Evolutionary conservation across 2,888 invertebrate species (phyloP).

Genomic region (Hylaea fasciaria): DNA sequence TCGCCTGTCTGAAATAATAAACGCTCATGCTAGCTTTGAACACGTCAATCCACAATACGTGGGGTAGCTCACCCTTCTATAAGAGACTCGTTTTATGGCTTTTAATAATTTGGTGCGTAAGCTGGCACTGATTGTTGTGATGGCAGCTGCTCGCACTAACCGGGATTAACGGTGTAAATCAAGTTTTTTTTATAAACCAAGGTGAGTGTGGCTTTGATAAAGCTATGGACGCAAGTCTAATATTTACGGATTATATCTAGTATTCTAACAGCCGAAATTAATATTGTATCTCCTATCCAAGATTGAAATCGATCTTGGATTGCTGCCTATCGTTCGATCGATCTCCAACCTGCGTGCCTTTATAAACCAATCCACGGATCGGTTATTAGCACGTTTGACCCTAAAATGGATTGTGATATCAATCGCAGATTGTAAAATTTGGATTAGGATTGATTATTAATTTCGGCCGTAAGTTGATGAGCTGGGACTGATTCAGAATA

Average conservation of each 20-base stretch:
- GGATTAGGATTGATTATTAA: too few species aligned
- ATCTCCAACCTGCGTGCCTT: too few species aligned
- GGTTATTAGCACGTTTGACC: too few species aligned
- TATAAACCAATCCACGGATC: too few species aligned
- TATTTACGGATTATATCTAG: slow-evolving; percentile 42
- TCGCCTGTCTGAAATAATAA: slow-evolving; percentile 76
- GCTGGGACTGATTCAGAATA: too few species aligned
- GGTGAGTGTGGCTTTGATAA: slow-evolving; percentile 61
- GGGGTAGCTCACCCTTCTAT: slow-evolving; percentile 80
- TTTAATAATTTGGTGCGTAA: slow-evolving; percentile 82
- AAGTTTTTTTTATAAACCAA: slow-evolving; percentile 53
- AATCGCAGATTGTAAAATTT: too few species aligned
- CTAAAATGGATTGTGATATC: too few species aligned
- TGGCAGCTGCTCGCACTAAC: slow-evolving; percentile 75
- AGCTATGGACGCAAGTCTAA: slow-evolving; percentile 49
- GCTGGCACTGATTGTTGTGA: slow-evolving; percentile 79
- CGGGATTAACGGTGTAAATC: slow-evolving; percentile 72
- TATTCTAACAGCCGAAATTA: too few species aligned
- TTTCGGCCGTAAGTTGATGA: slow-evolving; percentile 1
- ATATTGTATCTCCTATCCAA: too few species aligned
- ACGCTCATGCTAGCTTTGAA: slow-evolving; percentile 72
- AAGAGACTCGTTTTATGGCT: slow-evolving; percentile 81
- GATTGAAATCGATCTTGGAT: too few species aligned
- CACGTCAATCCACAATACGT: slow-evolving; percentile 70
- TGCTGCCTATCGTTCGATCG: too few species aligned